phyloP scores from a whole-genome alignment of 1,140 invertebrate species.

The Zaprionus vittiger region DNA sequence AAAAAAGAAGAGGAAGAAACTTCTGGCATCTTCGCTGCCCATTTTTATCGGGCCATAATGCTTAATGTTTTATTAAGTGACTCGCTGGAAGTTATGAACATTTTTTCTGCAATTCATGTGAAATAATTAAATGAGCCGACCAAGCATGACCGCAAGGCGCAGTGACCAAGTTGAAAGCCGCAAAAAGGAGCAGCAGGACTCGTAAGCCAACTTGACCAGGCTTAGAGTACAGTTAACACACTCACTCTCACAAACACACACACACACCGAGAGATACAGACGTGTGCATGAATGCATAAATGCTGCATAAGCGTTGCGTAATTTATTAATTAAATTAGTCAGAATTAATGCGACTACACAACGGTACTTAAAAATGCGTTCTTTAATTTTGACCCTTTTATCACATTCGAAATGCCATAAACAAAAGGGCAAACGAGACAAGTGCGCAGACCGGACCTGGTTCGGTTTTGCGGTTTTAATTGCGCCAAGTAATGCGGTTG shows the following conservation, averaged over 20 bases:
- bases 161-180: conserved; percentile 57
- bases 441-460: conserved; percentile 30
- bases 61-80: conserved; percentile 61
- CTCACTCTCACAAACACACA: not conserved
- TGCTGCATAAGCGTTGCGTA: conserved; percentile 58
- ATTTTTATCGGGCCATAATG: conserved; percentile 49
- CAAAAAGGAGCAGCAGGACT: conserved; percentile 15
- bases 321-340: conserved; percentile 57
- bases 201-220: conserved; percentile 16
- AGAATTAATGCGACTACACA: conserved; percentile 39
- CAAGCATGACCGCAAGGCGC: conserved; percentile 1
- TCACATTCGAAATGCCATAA: conserved; percentile 27
- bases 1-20: not conserved
- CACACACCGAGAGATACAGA: not conserved
- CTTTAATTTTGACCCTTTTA: conserved; percentile 50
- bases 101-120: conserved; percentile 70
- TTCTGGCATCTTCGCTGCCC: conserved; percentile 31
- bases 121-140: conserved; percentile 66
- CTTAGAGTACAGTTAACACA: conserved; percentile 4
- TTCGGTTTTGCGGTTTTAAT: conserved; percentile 73
- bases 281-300: conserved; percentile 16
- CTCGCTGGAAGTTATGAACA: conserved; percentile 37
- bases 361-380: conserved; percentile 31
- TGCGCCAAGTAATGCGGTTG: conserved; percentile 76
- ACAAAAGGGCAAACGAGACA: conserved; percentile 23